Evolutionary conservation across 2,888 invertebrate species (phyloP).

Genomic region (Cephus spinipes): DNA sequence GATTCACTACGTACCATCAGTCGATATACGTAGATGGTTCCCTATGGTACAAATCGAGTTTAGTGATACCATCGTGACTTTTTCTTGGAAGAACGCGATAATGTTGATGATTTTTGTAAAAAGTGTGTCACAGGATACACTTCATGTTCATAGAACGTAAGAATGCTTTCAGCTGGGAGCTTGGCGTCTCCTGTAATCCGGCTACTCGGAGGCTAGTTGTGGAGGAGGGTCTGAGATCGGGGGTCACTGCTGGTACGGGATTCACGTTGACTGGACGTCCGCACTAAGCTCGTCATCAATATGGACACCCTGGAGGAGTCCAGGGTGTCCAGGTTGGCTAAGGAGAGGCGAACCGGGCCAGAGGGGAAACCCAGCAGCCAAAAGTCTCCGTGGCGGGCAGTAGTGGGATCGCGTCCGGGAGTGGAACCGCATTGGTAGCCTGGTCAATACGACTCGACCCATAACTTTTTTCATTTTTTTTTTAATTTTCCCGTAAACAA

Average conservation of each 20-base stretch:
- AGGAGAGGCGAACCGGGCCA: slow-evolving; percentile 99
- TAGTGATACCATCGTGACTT: neutral
- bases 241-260: slow-evolving; percentile 75
- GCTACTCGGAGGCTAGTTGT: slow-evolving; percentile 93
- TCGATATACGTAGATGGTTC: neutral
- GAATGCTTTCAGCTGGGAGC: slow-evolving; percentile 78
- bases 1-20: neutral
- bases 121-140: neutral
- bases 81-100: neutral
- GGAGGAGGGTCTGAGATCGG: slow-evolving; percentile 94
- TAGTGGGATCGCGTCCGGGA: slow-evolving; percentile 99
- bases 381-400: slow-evolving; percentile 98
- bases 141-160: neutral
- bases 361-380: slow-evolving; percentile 99
- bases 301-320: slow-evolving; percentile 92
- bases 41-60: neutral
- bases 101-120: neutral
- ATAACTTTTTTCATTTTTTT: slow-evolving; percentile 71
- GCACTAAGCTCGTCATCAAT: slow-evolving; percentile 98
- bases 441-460: slow-evolving; percentile 82
- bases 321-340: slow-evolving; percentile 88
- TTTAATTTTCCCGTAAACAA: slow-evolving; percentile 27
- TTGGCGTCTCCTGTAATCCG: slow-evolving; percentile 99
- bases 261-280: slow-evolving; percentile 93
- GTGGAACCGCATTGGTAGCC: slow-evolving; percentile 91